Evolutionary conservation across 30 jellyfish, hydroid and myxozoan genomes (phyloP).

Genomic region (Aurelia coerulea): DNA sequence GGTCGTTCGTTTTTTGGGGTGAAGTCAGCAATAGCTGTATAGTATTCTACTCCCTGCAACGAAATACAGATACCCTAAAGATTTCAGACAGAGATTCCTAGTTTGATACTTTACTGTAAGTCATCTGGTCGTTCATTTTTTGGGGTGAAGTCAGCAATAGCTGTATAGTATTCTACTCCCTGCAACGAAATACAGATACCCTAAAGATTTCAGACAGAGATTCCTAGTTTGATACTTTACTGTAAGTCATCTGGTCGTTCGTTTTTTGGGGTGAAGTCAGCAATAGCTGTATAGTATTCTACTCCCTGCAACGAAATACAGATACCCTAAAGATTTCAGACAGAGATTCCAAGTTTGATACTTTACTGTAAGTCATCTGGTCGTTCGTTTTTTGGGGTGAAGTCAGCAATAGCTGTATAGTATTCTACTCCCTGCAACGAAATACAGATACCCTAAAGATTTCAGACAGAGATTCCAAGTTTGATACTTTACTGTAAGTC

Average conservation of each 20-base stretch:
- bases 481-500: too few relatives aligned
- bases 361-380: slow-evolving; percentile 67
- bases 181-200: background rate
- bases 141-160: slow-evolving; percentile 84
- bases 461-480: too few relatives aligned
- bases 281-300: slow-evolving; percentile 73
- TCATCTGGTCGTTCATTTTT: slow-evolving; percentile 52
- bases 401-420: slow-evolving; percentile 80
- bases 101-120: too few relatives aligned
- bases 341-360: too few relatives aligned
- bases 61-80: background rate
- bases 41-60: slow-evolving; percentile 67
- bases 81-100: too few relatives aligned
- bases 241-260: slow-evolving; percentile 60
- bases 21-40: slow-evolving; percentile 80
- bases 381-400: slow-evolving; percentile 57
- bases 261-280: slow-evolving; percentile 74
- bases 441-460: background rate
- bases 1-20: slow-evolving; percentile 57
- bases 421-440: slow-evolving; percentile 62
- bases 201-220: too few relatives aligned
- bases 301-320: slow-evolving; percentile 39
- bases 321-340: too few relatives aligned
- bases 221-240: too few relatives aligned
- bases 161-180: slow-evolving; percentile 75